Evolutionary conservation across 2,888 invertebrate species (phyloP).

Genomic region (Bugula neritina): DNA sequence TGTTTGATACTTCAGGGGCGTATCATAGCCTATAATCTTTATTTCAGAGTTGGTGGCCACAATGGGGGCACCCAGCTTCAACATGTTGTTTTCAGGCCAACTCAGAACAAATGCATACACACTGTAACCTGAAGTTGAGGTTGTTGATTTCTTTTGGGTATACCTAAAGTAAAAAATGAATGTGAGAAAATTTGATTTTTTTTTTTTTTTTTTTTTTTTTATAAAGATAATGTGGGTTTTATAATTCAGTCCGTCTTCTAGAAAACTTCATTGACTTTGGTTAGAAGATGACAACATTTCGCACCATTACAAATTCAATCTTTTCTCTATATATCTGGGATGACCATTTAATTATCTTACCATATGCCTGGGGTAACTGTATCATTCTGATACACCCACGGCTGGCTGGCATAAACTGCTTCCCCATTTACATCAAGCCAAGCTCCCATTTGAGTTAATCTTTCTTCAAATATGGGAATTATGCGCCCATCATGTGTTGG

Average conservation of each 20-base stretch:
- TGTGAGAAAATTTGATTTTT: no score
- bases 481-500: slow-evolving; percentile 85
- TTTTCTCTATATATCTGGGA: no score
- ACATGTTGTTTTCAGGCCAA: slow-evolving; percentile 63
- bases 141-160: slow-evolving; percentile 36
- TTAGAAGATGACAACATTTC: no score
- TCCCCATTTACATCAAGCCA: slow-evolving; percentile 82
- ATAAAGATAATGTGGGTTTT: no score
- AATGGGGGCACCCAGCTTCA: slow-evolving; percentile 57
- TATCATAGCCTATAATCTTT: slow-evolving; percentile 57
- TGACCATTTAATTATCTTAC: no score
- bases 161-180: no score
- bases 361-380: slow-evolving; percentile 65
- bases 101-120: slow-evolving; percentile 67
- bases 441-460: slow-evolving; percentile 68
- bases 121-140: slow-evolving; percentile 29
- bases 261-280: no score
- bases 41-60: slow-evolving; percentile 50
- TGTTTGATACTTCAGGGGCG: slow-evolving; percentile 32
- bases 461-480: slow-evolving; percentile 76
- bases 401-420: slow-evolving; percentile 71
- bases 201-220: no score
- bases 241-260: no score
- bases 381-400: slow-evolving; percentile 76
- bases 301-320: no score